phyloP scores from a whole-genome alignment of 2,113 vertebrate genomes.

The Penelope pileata region DNA sequence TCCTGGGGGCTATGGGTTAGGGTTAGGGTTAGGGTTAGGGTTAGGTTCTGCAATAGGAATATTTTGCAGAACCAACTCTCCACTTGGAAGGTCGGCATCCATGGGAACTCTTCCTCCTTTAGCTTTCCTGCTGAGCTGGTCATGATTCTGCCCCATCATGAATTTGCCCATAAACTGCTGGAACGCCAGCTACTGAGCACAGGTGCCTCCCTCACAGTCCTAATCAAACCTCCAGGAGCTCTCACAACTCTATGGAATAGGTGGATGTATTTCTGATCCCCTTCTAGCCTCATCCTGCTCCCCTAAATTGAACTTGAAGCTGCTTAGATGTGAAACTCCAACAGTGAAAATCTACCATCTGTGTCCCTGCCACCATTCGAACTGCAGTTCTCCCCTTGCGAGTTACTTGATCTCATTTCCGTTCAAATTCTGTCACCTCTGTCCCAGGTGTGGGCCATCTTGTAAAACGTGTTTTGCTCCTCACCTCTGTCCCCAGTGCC shows the following conservation, averaged over 20 bases:
- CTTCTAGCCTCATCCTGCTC: neutral
- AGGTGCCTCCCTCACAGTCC: neutral
- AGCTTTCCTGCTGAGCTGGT: neutral
- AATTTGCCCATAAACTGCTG: accelerated
- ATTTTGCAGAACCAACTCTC: neutral
- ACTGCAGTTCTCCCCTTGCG: neutral
- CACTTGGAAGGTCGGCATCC: neutral
- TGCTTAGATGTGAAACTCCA: slow-evolving; percentile 76
- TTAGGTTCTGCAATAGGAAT: neutral
- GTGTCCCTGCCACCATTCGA: neutral
- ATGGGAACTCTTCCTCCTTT: neutral
- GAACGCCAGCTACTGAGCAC: neutral
- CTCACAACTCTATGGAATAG: neutral
- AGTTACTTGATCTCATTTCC: neutral
- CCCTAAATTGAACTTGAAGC: neutral
- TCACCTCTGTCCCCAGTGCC: neutral
- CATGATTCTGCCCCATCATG: accelerated
- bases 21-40: no score
- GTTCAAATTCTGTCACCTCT: neutral
- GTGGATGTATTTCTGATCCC: neutral
- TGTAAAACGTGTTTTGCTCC: neutral
- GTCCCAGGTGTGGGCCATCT: neutral
- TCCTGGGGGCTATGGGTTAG: neutral
- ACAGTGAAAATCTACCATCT: slow-evolving; percentile 71
- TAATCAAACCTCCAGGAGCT: neutral